Conservation (phyloP, 2,113 vertebrate species). For the Acanthisitta chloris region DNA sequence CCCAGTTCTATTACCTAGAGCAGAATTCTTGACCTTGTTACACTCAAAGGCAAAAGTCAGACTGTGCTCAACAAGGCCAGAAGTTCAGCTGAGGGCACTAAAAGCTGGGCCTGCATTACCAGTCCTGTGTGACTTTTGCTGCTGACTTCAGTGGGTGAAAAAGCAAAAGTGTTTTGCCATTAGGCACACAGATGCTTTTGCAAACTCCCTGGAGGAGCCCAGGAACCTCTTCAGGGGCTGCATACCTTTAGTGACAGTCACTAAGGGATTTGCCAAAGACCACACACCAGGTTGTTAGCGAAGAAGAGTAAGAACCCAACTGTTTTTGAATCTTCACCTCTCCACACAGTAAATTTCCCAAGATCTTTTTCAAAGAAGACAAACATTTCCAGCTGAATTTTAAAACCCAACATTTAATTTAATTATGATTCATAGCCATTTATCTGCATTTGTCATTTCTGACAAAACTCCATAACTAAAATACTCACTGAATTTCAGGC, state of each 20-base stretch:
- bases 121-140: not conserved
- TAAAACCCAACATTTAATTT: not conserved
- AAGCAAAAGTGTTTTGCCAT: not conserved
- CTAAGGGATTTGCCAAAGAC: constrained; percentile 28
- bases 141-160: not conserved
- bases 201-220: not conserved
- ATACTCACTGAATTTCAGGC: not conserved
- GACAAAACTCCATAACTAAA: not conserved
- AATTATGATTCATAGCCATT: not conserved
- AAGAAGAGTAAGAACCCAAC: not conserved
- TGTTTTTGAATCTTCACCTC: not conserved
- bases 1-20: not conserved
- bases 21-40: not conserved
- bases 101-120: not conserved
- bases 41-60: not conserved
- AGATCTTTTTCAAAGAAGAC: not conserved
- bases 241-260: not conserved
- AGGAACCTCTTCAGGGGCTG: not conserved
- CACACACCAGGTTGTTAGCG: constrained; percentile 11
- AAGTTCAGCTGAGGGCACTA: not conserved
- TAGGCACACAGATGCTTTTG: not conserved
- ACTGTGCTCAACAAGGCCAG: not conserved
- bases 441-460: not conserved
- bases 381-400: not conserved
- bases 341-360: not conserved